These are phyloP conservation scores for Zoanthus sociatus DNA, from an alignment of 92 coral and sea anemone species.

Conservation along the genomic window DNA sequence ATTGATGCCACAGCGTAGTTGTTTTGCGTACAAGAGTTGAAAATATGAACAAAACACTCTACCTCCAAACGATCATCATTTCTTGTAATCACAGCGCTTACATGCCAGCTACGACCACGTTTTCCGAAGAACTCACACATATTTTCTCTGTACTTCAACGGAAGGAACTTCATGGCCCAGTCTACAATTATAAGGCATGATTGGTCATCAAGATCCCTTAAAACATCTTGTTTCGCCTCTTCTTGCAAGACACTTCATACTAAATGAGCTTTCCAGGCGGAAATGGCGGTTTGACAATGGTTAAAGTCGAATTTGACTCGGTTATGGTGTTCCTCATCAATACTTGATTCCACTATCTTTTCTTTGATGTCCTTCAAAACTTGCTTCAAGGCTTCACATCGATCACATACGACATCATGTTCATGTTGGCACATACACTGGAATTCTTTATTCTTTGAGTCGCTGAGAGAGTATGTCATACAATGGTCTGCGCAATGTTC, in stretches of 20 bases:
- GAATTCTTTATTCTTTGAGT: neutral
- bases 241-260: neutral
- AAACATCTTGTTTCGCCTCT: neutral
- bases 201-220: neutral
- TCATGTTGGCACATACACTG: neutral
- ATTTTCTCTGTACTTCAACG: constrained; percentile 51
- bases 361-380: too few species aligned
- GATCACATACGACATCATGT: constrained; percentile 27
- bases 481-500: constrained; percentile 67
- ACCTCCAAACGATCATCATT: constrained; percentile 37
- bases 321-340: constrained; percentile 28
- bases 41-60: constrained; percentile 66
- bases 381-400: constrained; percentile 29
- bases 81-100: neutral
- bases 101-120: constrained; percentile 46
- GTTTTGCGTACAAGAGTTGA: constrained; percentile 52
- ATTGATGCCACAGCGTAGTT: constrained; percentile 55
- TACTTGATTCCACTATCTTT: too few species aligned
- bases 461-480: constrained; percentile 17
- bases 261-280: neutral
- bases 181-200: constrained; percentile 6
- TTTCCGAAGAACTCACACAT: constrained; percentile 27
- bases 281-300: neutral
- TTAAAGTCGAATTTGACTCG: constrained; percentile 17
- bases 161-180: constrained; percentile 77